Percentiles rank a stretch among this genome's conserved stretches.
phyloP scores from a whole-genome alignment of 2,113 vertebrate genomes.

The Jaculus jaculus region DNA sequence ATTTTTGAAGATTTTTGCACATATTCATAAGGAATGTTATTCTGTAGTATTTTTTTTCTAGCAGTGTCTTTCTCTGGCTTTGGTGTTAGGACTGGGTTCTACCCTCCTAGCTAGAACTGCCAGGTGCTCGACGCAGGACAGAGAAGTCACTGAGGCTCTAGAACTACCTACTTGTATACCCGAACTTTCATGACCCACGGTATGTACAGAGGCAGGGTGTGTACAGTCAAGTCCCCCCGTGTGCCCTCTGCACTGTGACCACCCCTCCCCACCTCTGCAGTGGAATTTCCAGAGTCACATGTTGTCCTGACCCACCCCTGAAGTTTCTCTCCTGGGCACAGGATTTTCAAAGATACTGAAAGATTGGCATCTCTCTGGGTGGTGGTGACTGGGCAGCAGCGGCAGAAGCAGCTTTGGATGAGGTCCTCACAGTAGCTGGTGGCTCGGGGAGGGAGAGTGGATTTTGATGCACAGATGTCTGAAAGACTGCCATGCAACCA shows the following conservation, averaged over 20 bases:
- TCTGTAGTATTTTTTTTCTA: not conserved
- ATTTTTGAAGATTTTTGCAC: conserved; percentile 32
- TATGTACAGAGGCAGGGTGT: not conserved
- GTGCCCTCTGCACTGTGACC: too few relatives aligned
- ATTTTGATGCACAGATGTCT: not conserved
- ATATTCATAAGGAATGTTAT: not conserved
- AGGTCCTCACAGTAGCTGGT: not conserved
- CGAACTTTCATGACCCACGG: not conserved
- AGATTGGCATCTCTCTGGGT: not conserved
- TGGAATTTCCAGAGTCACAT: not conserved
- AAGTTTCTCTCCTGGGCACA: not conserved
- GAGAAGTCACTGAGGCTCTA: not conserved
- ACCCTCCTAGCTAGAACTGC: not conserved
- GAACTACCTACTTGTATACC: not conserved
- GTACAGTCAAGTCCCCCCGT: too few relatives aligned
- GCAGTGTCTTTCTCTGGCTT: not conserved
- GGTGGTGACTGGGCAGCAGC: not conserved
- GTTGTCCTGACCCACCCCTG: not conserved
- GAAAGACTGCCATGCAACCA: not conserved
- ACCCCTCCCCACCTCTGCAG: too few relatives aligned
- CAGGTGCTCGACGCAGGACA: not conserved
- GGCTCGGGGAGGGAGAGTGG: not conserved
- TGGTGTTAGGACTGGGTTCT: not conserved
- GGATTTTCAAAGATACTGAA: not conserved
- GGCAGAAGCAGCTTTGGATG: not conserved